Conservation (phyloP, 1,140 invertebrate species). For the Drosophila elegans region DNA sequence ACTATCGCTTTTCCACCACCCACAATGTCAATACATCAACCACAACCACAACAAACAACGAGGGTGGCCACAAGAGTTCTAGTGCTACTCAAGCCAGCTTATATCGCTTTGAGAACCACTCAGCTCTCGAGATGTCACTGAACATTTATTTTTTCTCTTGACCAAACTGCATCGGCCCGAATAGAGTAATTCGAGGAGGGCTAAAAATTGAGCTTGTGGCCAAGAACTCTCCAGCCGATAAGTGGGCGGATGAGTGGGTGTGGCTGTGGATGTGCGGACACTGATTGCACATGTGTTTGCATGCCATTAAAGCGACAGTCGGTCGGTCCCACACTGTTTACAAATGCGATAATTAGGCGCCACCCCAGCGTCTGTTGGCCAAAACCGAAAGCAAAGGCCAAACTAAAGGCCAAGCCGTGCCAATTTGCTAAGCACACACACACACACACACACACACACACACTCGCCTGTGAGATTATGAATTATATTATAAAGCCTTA, state of each 20-base stretch:
- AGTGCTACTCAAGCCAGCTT: conserved; percentile 32
- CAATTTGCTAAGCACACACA: conserved; percentile 67
- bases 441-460: neutral
- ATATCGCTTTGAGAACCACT: conserved; percentile 28
- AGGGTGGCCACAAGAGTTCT: conserved; percentile 35
- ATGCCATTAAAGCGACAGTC: conserved; percentile 62
- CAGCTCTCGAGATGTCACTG: conserved; percentile 23
- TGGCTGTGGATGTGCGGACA: conserved; percentile 22
- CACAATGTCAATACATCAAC: conserved; percentile 42
- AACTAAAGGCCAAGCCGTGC: conserved; percentile 50
- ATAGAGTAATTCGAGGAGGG: conserved; percentile 15
- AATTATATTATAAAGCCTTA: conserved; percentile 59
- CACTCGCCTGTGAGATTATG: conserved; percentile 39
- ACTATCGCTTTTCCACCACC: conserved; percentile 8
- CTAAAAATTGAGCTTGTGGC: conserved; percentile 53
- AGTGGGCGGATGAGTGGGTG: conserved; percentile 19
- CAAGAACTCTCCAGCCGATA: conserved; percentile 44
- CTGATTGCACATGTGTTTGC: conserved; percentile 53
- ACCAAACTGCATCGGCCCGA: conserved; percentile 15
- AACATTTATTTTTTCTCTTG: conserved; percentile 15
- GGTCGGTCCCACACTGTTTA: conserved; percentile 51
- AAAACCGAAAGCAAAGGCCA: conserved; percentile 27
- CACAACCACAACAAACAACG: conserved; percentile 25
- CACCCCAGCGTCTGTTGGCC: neutral
- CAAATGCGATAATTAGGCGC: conserved; percentile 74